Evolutionary conservation across 2,113 vertebrate genomes (phyloP).

Genomic region (Psittacara wagleri): DNA sequence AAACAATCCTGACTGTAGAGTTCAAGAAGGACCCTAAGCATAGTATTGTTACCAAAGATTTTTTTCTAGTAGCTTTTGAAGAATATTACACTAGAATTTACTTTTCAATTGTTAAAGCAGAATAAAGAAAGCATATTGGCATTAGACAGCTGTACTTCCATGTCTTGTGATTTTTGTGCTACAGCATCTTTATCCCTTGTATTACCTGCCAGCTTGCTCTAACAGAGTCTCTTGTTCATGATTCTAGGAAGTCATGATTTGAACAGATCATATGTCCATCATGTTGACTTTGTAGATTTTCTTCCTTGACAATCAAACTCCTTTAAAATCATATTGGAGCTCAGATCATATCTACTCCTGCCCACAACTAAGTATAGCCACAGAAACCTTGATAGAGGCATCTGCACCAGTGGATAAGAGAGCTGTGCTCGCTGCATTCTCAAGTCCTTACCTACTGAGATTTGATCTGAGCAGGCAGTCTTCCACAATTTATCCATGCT

Average conservation of each 20-base stretch:
- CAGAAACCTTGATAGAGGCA: not conserved
- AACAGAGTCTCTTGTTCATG: not conserved
- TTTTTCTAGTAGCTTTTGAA: not conserved
- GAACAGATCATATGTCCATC: not conserved
- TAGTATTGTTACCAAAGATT: not conserved
- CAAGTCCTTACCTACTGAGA: not conserved
- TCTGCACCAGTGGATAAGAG: not conserved
- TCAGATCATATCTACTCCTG: not conserved
- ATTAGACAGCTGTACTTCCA: not conserved
- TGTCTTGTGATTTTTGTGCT: not conserved
- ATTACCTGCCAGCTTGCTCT: not conserved
- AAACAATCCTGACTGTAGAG: not conserved
- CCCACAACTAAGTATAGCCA: not conserved
- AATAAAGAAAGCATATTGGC: conserved; percentile 1
- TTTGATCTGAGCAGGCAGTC: not conserved
- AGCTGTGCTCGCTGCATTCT: not conserved
- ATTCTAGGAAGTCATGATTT: not conserved
- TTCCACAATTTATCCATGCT: not conserved
- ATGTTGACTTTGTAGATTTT: not conserved
- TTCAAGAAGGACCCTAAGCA: not conserved
- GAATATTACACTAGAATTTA: not conserved
- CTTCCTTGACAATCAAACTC: not conserved
- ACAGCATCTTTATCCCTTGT: not conserved
- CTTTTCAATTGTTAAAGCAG: not conserved
- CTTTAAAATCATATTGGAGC: not conserved